Evolutionary conservation across 1,140 invertebrate species (phyloP).

Genomic region (Polypedilum vanderplanki): DNA sequence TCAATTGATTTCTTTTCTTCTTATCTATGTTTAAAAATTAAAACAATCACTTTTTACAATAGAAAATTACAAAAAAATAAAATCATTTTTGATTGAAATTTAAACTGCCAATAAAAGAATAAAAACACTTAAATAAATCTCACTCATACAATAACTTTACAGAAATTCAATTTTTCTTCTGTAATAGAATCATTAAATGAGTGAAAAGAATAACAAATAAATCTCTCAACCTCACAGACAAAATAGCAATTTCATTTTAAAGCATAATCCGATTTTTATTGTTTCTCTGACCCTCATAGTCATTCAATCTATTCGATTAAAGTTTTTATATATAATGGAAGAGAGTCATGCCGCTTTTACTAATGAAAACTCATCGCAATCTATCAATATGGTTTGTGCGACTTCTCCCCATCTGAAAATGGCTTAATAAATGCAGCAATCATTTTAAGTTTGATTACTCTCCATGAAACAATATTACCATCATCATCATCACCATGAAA

Average conservation of each 20-base stretch:
- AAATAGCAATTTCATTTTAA: not conserved
- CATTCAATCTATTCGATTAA: slow-evolving; percentile 10
- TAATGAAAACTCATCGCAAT: slow-evolving; percentile 12
- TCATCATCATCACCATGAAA: not conserved
- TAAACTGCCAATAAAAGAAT: no score
- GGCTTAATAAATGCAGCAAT: slow-evolving; percentile 26
- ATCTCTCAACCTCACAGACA: slow-evolving; percentile 12
- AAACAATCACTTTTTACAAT: no score
- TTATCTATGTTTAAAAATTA: no score
- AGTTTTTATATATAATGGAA: not conserved
- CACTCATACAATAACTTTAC: no score
- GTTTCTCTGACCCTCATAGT: slow-evolving; percentile 12
- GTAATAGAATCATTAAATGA: slow-evolving; percentile 15
- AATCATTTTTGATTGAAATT: no score
- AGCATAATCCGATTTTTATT: slow-evolving; percentile 27
- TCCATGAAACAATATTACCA: not conserved
- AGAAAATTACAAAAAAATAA: no score
- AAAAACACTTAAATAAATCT: no score
- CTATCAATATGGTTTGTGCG: not conserved
- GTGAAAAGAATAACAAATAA: slow-evolving; percentile 14
- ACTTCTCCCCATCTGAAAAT: not conserved
- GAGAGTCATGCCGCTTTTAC: not conserved
- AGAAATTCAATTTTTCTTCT: not conserved
- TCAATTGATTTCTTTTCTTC: no score
- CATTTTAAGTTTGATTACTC: slow-evolving; percentile 2